Base-by-base conservation (phyloP, 2,797 vertebrate species). In the Neomorphus geoffroyi region DNA sequence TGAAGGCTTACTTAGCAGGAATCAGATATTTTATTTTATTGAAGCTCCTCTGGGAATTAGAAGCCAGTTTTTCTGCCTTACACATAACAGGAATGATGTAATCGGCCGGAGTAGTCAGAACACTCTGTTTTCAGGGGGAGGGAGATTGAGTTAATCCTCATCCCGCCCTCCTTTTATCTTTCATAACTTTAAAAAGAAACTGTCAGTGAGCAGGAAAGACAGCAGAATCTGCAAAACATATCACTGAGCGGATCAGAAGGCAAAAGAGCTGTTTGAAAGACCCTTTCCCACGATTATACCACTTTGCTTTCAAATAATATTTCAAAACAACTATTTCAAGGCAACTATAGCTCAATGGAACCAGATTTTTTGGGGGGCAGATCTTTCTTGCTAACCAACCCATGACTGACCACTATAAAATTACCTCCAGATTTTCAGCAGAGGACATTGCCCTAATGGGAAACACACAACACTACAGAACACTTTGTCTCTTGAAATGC, bases 341-440 rank as follows among this genome's bases (percentile, higher is more conserved):
- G 87, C 86, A 90, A 73, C 83, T 65, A 22, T 30, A 92, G 88
- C 84, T 94, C 93, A 94, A 78, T 82, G 61, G 90, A 95, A 94
- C 26, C 54, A 95, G 90, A 89, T 91, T 32, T 73, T 95, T 91
- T 92, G 66, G 7, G 80, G 78, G 80, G 74, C 51, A 79, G 87
- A 91, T 92, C 92, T 41, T 91, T 93, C 74, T 90, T 60, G 66
- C 88, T 96, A 96, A 96, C 85, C 73, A 96, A 24, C 28, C 70
- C 89, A 91, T 91, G 87, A 93, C 85, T 91, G 92, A 92, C 93
- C 60, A 18, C 92, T 94, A 54, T 73, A 82, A 94, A 97, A 96
- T 95, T 94, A 93, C 82, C 94, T 96, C 95, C 93, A 95, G 93
- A 95, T 95, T 97, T 93, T 70, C 85, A 92, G 66, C 72, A 71